Percentiles rank a stretch among this genome's conserved stretches.
Conservation (phyloP, 2,888 invertebrate species). For the Alentia gelatinosa region DNA sequence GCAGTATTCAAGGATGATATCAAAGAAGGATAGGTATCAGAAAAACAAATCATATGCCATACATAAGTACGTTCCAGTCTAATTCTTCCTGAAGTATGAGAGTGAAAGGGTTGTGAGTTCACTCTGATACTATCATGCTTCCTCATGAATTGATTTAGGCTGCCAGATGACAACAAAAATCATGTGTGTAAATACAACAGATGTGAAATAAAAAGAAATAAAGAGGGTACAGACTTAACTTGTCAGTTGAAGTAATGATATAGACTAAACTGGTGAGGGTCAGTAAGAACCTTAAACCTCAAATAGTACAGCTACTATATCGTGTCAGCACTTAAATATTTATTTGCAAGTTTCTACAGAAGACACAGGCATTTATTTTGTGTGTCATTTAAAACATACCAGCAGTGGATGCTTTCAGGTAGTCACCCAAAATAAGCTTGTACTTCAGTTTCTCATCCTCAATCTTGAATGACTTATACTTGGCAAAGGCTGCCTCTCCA, state of each 20-base stretch:
- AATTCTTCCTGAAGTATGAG: background rate
- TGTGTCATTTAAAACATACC: background rate
- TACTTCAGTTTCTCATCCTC: background rate
- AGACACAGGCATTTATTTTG: background rate
- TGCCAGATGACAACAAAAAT: too few relatives aligned
- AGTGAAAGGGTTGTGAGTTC: too few relatives aligned
- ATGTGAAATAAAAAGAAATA: too few relatives aligned
- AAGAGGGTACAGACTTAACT: too few relatives aligned
- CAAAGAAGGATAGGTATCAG: background rate
- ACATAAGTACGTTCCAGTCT: background rate
- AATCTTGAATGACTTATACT: constrained; percentile 50
- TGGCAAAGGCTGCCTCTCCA: constrained; percentile 57
- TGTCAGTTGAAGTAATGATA: too few relatives aligned
- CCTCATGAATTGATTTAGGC: too few relatives aligned
- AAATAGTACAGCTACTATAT: background rate
- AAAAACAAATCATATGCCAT: background rate
- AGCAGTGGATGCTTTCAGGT: background rate
- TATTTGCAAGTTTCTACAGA: background rate
- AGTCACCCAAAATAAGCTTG: background rate
- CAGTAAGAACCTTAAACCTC: background rate
- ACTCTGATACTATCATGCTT: too few relatives aligned
- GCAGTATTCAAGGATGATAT: background rate
- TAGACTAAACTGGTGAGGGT: too few relatives aligned
- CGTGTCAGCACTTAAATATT: background rate
- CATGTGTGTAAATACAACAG: too few relatives aligned